A percentile compares a stretch with the other conserved stretches of the same genome.
Evolutionary conservation across 2,888 invertebrate genomes (phyloP).

Genomic region (Ichneumoninae sp.): DNA sequence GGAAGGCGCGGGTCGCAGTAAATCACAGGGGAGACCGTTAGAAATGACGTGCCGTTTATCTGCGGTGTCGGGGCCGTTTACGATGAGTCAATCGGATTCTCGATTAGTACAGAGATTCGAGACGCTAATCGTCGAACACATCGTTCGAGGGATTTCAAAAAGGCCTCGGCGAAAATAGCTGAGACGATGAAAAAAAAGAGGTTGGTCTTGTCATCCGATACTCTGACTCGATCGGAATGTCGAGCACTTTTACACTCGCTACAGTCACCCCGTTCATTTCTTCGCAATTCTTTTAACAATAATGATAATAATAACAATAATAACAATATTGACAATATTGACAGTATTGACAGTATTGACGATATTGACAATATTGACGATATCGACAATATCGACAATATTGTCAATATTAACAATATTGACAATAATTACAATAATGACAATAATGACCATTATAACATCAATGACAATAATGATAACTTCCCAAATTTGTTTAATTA

Average conservation of each 20-base stretch:
- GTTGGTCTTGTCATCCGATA: not conserved
- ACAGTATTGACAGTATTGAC: too few relatives aligned
- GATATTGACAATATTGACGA: too few relatives aligned
- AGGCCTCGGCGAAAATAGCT: not conserved
- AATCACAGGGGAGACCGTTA: conserved; percentile 3
- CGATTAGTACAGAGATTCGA: conserved; percentile 26
- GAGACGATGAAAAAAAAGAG: not conserved
- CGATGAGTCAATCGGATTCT: conserved; percentile 21
- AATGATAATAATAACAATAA: too few relatives aligned
- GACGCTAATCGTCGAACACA: conserved; percentile 24
- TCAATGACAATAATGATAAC: too few relatives aligned
- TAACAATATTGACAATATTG: too few relatives aligned
- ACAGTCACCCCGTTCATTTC: conserved; percentile 14
- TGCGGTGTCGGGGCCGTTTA: not conserved
- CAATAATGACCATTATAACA: too few relatives aligned
- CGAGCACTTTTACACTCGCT: conserved; percentile 12
- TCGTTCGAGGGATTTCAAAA: not conserved
- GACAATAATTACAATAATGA: too few relatives aligned
- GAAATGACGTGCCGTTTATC: not conserved
- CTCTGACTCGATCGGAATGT: conserved; percentile 48
- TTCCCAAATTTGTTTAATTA: too few relatives aligned
- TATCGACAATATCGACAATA: too few relatives aligned
- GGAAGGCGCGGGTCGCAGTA: conserved; percentile 4
- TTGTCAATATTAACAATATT: too few relatives aligned
- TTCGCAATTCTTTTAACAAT: not conserved